Base-by-base conservation (phyloP, 2,797 vertebrate species). In the Syndactyla subalaris region DNA sequence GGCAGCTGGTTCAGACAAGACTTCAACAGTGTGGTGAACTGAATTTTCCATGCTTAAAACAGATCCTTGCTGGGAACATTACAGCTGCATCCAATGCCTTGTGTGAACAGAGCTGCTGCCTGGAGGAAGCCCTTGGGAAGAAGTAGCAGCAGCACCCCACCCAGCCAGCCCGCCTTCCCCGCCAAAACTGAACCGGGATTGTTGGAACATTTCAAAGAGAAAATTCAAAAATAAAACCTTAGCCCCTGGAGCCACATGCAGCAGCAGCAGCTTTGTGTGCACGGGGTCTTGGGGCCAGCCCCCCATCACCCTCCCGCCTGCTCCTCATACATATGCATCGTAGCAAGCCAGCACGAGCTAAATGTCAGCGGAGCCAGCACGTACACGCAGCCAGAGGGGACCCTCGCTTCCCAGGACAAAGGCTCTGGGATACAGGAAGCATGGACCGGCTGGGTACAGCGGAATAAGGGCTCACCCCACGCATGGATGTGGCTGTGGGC, bases 371-470 rank as follows among this genome's bases (percentile, higher is more conserved):
- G 38, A 80, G 80, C 93, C 92, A 80, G 82, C 57, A 27, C 0
- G 1, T 0, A 5, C 2, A 0, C 0, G 1, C 51, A 85, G 93
- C 86, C 2, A 0, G 86, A 88, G 52, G 82, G 65, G 77, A 83
- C 67, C 36, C 70, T 92, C 2, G 6, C 68, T 61, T 58, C 1
- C 7, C 74, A 87, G 92, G 88, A 94, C 87, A 92, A 96, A 88
- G 81, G 77, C 55, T 85, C 5, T 48, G 76, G 79, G 74, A 74
- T 36, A 55, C 0, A 0, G 73, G 41, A 61, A 39, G 62, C 61
- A 24, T 2, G 2, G 54, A 30, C 11, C 0, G 0, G 30, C 36
- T 0, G 0, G 61, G 45, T 0, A 1, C 41, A 88, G 45, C 2
- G 10, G n/a, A 7, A 62, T n/a, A 75, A 91, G 41, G 81, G 39